These are phyloP conservation scores for Pelecanoides urinatrix DNA, from an alignment of 2,113 vertebrate species.

Conservation along the genomic window DNA sequence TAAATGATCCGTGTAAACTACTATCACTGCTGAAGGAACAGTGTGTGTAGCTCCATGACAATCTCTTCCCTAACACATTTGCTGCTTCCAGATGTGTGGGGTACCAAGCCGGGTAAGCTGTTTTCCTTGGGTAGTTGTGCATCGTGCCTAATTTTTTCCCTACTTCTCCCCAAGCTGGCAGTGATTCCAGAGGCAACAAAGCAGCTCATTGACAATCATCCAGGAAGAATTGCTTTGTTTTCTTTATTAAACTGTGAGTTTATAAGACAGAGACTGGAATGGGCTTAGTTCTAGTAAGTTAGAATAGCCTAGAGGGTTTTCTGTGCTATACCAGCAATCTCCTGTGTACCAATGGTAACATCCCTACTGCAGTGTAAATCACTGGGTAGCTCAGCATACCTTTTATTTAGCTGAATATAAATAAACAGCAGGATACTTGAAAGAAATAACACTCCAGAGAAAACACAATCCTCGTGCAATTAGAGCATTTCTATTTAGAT, in stretches of 20 bases:
- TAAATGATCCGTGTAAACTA: neutral
- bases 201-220: conserved; percentile 8
- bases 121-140: neutral
- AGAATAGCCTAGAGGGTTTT: conserved; percentile 35
- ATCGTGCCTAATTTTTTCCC: neutral
- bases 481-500: conserved; percentile 71
- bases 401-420: conserved; percentile 66
- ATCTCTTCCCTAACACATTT: neutral
- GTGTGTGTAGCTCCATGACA: accelerated
- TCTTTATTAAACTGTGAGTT: conserved; percentile 44
- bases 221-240: conserved; percentile 39
- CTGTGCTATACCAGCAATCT: neutral
- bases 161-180: neutral
- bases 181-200: conserved; percentile 22
- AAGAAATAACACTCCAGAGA: conserved; percentile 67
- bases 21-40: neutral
- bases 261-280: neutral
- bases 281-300: conserved; percentile 26
- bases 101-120: neutral
- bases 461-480: conserved; percentile 68
- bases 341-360: neutral
- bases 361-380: conserved; percentile 28
- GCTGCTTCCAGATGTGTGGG: neutral
- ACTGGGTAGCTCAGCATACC: conserved; percentile 34
- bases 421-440: conserved; percentile 66